phyloP scores from a whole-genome alignment of 2,888 invertebrate genomes.

The Neria commutata region DNA sequence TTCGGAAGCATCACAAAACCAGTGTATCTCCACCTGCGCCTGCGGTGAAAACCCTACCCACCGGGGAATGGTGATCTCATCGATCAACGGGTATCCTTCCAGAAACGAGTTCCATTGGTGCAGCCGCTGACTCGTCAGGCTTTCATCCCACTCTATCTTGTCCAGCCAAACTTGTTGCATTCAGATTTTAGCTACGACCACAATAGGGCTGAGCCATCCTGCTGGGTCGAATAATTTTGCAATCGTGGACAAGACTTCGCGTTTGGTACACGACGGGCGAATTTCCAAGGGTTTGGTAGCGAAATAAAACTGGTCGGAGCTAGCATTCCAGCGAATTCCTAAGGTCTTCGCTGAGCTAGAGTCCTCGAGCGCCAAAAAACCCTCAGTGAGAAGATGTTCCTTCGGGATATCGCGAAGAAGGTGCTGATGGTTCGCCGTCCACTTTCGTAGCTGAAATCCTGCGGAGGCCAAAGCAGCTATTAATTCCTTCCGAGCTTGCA shows the following conservation, averaged over 20 bases:
- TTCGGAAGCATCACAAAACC: slow-evolving; percentile 25
- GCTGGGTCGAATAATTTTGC: slow-evolving; percentile 22
- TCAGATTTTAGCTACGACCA: slow-evolving; percentile 11
- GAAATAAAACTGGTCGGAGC: slow-evolving; percentile 15
- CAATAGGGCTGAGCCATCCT: slow-evolving; percentile 8
- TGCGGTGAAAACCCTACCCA: slow-evolving; percentile 16
- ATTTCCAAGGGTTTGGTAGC: neutral
- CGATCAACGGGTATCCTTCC: neutral
- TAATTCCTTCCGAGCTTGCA: slow-evolving; percentile 13
- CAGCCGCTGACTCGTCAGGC: neutral
- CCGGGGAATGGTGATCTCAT: slow-evolving; percentile 18
- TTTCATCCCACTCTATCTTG: slow-evolving; percentile 17
- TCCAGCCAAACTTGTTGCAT: slow-evolving; percentile 22
- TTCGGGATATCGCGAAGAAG: neutral
- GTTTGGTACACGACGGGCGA: slow-evolving; percentile 5
- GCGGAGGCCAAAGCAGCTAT: slow-evolving; percentile 9
- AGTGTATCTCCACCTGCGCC: slow-evolving; percentile 10
- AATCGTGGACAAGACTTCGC: slow-evolving; percentile 21
- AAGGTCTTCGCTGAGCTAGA: slow-evolving; percentile 16
- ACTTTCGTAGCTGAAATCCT: slow-evolving; percentile 10
- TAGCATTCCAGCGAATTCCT: slow-evolving; percentile 23
- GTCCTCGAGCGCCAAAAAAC: slow-evolving; percentile 17
- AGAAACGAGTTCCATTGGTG: slow-evolving; percentile 10
- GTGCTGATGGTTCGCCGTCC: slow-evolving; percentile 10
- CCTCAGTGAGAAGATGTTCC: slow-evolving; percentile 2